Conservation (phyloP, 2,888 invertebrate genomes). For the Mythimna vitellina region DNA sequence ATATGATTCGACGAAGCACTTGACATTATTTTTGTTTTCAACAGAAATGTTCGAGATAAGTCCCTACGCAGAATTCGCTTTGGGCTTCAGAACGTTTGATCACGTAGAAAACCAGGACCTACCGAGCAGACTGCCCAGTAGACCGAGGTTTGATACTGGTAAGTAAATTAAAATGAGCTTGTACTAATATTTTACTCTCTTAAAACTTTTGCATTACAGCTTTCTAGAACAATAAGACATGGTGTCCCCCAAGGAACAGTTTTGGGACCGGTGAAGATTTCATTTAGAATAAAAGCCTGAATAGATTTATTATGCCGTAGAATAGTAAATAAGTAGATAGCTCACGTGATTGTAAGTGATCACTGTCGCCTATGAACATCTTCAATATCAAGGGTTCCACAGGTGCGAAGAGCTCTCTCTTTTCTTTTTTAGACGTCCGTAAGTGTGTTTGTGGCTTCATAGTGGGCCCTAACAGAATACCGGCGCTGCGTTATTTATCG, state of each 20-base stretch:
- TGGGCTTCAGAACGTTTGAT: slow-evolving; percentile 88
- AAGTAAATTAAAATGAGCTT: slow-evolving; percentile 51
- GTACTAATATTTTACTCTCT: neutral
- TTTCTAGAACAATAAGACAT: neutral
- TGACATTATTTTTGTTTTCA: neutral
- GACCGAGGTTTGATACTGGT: slow-evolving; percentile 89
- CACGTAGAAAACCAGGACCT: slow-evolving; percentile 88
- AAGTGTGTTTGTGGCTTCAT: too few relatives aligned
- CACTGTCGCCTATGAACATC: neutral
- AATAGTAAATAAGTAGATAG: too few relatives aligned
- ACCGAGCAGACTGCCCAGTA: slow-evolving; percentile 84
- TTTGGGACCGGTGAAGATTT: slow-evolving; percentile 1
- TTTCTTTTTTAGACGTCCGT: too few relatives aligned
- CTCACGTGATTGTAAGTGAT: neutral
- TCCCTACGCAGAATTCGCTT: slow-evolving; percentile 88
- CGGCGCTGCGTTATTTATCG: too few relatives aligned
- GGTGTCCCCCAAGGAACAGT: neutral
- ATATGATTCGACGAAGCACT: neutral
- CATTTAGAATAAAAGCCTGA: too few relatives aligned
- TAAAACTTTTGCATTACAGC: neutral
- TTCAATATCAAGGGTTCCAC: neutral
- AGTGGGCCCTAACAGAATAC: too few relatives aligned
- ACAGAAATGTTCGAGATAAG: slow-evolving; percentile 90
- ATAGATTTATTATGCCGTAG: too few relatives aligned
- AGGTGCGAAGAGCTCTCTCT: neutral